phyloP scores from a whole-genome alignment of 2,797 vertebrate species.

The Epinephelus coioides region DNA sequence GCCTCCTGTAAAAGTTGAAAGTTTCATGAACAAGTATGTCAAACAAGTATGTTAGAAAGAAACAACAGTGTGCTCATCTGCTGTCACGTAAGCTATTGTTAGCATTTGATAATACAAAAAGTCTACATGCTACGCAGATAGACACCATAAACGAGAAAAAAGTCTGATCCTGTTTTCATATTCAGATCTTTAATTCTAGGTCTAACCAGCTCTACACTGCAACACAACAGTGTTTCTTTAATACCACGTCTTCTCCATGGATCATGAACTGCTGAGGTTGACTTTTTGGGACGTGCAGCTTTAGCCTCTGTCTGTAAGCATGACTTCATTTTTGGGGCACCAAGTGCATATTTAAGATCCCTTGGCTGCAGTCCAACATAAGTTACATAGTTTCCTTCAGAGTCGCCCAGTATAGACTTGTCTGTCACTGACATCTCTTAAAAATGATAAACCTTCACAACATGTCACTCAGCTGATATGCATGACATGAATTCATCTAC shows the following conservation, averaged over 20 bases:
- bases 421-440: neutral
- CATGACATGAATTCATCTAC: conserved; percentile 3
- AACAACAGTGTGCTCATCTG: neutral
- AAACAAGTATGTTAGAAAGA: too few relatives aligned
- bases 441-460: neutral
- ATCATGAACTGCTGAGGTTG: neutral
- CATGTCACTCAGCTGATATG: neutral
- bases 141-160: neutral
- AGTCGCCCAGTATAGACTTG: neutral
- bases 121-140: neutral
- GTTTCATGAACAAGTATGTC: too few relatives aligned
- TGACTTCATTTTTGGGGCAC: neutral
- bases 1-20: too few relatives aligned
- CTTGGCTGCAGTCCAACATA: neutral
- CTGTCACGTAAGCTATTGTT: neutral
- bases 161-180: neutral
- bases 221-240: neutral
- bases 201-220: neutral
- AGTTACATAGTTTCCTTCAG: neutral
- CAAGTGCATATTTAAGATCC: too few relatives aligned
- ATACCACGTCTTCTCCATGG: neutral
- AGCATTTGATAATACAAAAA: neutral
- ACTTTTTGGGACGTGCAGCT: neutral
- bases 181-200: neutral
- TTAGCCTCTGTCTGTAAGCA: too few relatives aligned